These are phyloP conservation scores for Malacoraja senta DNA, from an alignment of 2,797 vertebrate species.

Conservation along the genomic window DNA sequence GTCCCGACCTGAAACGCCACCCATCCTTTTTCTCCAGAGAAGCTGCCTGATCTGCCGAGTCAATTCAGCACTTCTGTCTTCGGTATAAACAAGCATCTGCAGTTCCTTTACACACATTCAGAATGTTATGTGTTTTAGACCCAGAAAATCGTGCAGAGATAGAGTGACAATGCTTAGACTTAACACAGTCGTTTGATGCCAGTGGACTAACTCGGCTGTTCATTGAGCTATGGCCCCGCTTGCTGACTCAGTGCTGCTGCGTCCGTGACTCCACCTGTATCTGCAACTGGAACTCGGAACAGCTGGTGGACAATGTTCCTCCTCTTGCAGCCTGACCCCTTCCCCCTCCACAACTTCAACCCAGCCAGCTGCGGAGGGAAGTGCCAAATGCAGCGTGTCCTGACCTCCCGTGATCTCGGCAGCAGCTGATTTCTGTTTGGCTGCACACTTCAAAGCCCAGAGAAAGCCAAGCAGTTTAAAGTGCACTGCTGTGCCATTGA, in stretches of 20 bases:
- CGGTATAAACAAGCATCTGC: no score
- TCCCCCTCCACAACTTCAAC: not conserved
- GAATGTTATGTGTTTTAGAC: not conserved
- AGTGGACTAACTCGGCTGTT: not conserved
- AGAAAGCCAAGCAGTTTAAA: not conserved
- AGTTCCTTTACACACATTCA: no score
- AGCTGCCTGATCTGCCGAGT: no score
- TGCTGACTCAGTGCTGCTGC: not conserved
- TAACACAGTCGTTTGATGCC: not conserved
- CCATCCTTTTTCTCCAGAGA: no score
- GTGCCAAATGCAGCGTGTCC: slow-evolving; percentile 3
- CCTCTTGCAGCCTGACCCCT: not conserved
- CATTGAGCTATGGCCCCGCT: not conserved
- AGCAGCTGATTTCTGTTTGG: not conserved
- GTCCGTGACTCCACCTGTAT: not conserved
- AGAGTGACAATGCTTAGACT: not conserved
- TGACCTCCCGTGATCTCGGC: not conserved
- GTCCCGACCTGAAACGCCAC: no score
- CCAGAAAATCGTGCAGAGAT: not conserved
- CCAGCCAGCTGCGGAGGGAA: not conserved
- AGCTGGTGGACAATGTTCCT: not conserved
- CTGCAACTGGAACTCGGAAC: not conserved
- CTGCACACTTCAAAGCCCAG: not conserved
- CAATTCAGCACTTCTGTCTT: no score
- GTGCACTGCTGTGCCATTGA: not conserved